Conservation (phyloP, 2,113 vertebrate species). For the Diadophis punctatus region DNA sequence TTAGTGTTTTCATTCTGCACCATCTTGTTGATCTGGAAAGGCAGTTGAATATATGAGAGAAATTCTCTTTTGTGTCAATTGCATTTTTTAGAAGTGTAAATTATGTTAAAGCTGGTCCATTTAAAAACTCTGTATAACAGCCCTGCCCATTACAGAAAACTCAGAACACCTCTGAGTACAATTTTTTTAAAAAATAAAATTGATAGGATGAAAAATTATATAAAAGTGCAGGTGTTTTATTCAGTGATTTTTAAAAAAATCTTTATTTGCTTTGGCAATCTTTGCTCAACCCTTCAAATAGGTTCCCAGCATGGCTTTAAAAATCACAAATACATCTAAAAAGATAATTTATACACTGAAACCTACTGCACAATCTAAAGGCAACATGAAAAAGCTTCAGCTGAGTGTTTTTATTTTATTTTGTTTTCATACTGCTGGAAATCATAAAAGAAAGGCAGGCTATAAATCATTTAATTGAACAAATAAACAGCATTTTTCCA, state of each 20-base stretch:
- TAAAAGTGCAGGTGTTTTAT: background rate
- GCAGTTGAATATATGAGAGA: background rate
- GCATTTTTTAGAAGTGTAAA: background rate
- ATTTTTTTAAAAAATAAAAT: background rate
- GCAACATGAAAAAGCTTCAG: background rate
- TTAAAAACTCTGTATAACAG: background rate
- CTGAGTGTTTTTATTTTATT: background rate
- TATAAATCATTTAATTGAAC: background rate
- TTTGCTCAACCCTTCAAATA: background rate
- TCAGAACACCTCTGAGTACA: background rate
- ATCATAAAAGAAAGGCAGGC: background rate
- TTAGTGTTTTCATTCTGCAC: background rate
- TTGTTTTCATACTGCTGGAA: background rate
- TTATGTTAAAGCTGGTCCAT: background rate
- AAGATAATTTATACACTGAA: background rate
- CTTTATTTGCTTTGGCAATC: background rate
- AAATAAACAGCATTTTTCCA: background rate
- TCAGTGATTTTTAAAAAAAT: background rate
- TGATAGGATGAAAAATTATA: background rate
- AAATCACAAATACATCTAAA: background rate
- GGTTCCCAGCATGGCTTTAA: background rate
- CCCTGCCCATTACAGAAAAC: background rate
- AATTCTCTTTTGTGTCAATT: background rate
- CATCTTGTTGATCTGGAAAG: background rate
- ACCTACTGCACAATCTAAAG: background rate